Conservation (phyloP, 2,888 invertebrate species). For the Heliconius charithonia region DNA sequence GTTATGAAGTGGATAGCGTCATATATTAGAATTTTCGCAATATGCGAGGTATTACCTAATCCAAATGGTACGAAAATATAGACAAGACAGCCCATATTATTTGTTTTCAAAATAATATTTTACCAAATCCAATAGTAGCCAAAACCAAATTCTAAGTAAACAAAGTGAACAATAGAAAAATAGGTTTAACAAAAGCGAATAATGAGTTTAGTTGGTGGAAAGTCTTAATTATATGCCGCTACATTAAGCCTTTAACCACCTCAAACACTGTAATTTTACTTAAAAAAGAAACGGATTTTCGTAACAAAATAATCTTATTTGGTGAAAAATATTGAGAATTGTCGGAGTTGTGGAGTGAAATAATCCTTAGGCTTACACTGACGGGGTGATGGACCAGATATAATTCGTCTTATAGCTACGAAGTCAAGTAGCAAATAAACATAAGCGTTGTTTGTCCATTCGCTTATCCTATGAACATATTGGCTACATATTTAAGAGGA, state of each 20-base stretch:
- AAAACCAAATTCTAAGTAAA: too few species aligned
- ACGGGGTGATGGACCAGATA: slow-evolving; percentile 28
- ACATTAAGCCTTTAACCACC: slow-evolving; percentile 14
- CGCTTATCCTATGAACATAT: slow-evolving; percentile 5
- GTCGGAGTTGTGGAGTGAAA: slow-evolving; percentile 50
- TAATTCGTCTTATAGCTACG: slow-evolving; percentile 19
- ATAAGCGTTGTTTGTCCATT: slow-evolving; percentile 24
- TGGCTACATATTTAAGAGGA: slow-evolving; percentile 4
- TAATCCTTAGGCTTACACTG: slow-evolving; percentile 54
- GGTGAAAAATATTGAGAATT: slow-evolving; percentile 45
- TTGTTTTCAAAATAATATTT: too few species aligned
- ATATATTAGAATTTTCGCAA: too few species aligned
- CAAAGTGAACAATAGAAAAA: too few species aligned
- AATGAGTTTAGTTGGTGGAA: slow-evolving; percentile 1
- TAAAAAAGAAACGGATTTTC: slow-evolving; percentile 29
- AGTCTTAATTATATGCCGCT: slow-evolving; percentile 11
- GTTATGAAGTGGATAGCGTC: too few species aligned
- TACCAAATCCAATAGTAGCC: too few species aligned
- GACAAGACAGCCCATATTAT: too few species aligned
- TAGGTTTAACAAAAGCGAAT: not conserved
- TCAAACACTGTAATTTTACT: slow-evolving; percentile 13
- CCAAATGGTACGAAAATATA: too few species aligned
- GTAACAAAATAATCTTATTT: slow-evolving; percentile 32
- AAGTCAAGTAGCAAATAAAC: slow-evolving; percentile 20
- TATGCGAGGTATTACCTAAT: too few species aligned